Percentiles rank a stretch among this genome's conserved stretches.
Evolutionary conservation across 2,797 vertebrate genomes (phyloP).

Genomic region (Propithecus deckenii): DNA sequence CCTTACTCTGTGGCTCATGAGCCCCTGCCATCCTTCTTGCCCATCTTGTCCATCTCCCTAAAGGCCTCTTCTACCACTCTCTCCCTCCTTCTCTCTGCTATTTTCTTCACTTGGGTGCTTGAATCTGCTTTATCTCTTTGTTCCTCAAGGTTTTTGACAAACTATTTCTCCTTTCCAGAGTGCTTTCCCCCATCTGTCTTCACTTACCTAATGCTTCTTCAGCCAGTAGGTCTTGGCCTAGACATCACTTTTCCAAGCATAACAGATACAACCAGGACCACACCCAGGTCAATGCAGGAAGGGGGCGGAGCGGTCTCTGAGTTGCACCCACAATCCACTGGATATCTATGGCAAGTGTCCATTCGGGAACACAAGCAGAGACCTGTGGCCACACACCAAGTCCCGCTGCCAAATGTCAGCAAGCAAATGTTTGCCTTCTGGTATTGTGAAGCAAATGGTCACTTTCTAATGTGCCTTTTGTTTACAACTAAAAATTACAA

Average conservation of each 20-base stretch:
- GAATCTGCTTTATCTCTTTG: not conserved
- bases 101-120: not conserved
- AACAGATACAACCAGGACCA: not conserved
- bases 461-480: not conserved
- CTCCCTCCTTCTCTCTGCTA: not conserved
- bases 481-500: conserved; percentile 1
- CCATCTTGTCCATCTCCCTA: not conserved
- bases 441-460: not conserved
- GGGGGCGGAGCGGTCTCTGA: not conserved
- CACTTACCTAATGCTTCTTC: not conserved
- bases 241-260: not conserved
- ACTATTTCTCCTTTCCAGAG: not conserved
- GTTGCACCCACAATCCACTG: not conserved
- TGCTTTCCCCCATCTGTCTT: not conserved
- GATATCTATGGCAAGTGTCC: not conserved
- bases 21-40: not conserved
- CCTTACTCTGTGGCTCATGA: not conserved
- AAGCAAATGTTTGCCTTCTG: not conserved
- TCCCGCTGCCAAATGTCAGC: not conserved
- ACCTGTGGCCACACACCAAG: not conserved
- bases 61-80: not conserved
- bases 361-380: not conserved
- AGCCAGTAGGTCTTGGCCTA: not conserved
- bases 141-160: not conserved
- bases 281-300: not conserved